Evolutionary conservation across 2,797 vertebrate genomes (phyloP), one percentile per base, ranked within the genome.

Genomic region (Myiotriccus ornatus): DNA sequence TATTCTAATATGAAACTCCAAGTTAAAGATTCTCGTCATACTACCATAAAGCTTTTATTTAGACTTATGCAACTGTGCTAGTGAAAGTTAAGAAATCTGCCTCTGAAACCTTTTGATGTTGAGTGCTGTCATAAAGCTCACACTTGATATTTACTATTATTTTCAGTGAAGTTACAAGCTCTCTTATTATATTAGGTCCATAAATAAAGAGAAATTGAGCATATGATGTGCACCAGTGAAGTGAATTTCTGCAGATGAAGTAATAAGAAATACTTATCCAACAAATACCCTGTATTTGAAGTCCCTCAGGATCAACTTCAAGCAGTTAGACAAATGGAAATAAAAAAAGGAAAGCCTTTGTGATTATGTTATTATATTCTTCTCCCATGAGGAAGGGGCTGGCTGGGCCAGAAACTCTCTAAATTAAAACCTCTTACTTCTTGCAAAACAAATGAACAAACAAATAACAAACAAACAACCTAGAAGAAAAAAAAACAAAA

Each of bases 101-200:
- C 47, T 89, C 53, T 85, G 57, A 65, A 96, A 95, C 17, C 6
- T 75, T 76, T 93, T 93, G 53, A 83, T 77, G 28, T 75, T 34
- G 10, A 75, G 16, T 20, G 20, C 30, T 86, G 22, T 34, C 56
- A 34, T 46, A 55, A 97, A 82, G 50, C 8, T 34, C 10, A 57
- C 25, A 43, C 37, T 63, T 83, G 20, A 67, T 85, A 87, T 63
- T 91, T 87, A 46, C 60, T 74, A 56, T 60, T 69, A 73, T 53
- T 67, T 87, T 63, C 84, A 60, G 70, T 44, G 44, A 83, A 79
- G 62, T 57, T 46, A 65, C 30, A 68, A 85, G 34, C 44, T 69
- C 84, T 47, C 37, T 34, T 34, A 44, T 49, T 37, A 75, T 41
- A 50, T 78, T 41, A 59, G 44, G 41, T 59, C n/a, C 8, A 39